phyloP scores from a whole-genome alignment of 2,113 vertebrate genomes.

The Xenopus laevis region DNA sequence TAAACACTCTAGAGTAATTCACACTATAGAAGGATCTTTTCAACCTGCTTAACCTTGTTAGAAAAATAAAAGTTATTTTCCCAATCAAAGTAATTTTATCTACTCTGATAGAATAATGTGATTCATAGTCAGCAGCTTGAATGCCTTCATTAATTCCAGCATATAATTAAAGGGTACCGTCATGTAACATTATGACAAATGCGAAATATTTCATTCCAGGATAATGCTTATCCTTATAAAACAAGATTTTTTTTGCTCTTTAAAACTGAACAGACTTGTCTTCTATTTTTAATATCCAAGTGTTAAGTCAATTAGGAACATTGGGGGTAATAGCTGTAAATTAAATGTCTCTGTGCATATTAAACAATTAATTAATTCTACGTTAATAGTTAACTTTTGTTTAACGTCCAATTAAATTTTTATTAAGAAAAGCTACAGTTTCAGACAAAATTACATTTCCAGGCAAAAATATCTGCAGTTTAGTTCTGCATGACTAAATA shows the following conservation, averaged over 20 bases:
- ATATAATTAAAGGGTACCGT: conserved; percentile 34
- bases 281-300: conserved; percentile 16
- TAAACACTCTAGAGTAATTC: conserved; percentile 4
- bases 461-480: no score
- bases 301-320: conserved; percentile 35
- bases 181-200: conserved; percentile 17
- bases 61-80: conserved; percentile 34
- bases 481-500: no score
- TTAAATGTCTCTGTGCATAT: conserved; percentile 14
- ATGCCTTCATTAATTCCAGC: conserved; percentile 43
- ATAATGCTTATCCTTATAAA: conserved; percentile 23
- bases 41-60: conserved; percentile 38
- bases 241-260: conserved; percentile 16
- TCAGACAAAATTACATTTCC: no score
- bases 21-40: conserved; percentile 22
- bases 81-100: conserved; percentile 29
- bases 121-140: conserved; percentile 10
- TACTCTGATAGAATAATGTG: conserved; percentile 42
- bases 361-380: background rate
- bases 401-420: background rate
- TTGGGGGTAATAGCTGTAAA: background rate
- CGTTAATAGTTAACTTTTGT: no score
- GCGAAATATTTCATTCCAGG: conserved; percentile 42
- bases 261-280: conserved; percentile 2
- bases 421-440: no score